phyloP scores from a whole-genome alignment of 2,797 vertebrate genomes.

The Phalanger gymnotis region DNA sequence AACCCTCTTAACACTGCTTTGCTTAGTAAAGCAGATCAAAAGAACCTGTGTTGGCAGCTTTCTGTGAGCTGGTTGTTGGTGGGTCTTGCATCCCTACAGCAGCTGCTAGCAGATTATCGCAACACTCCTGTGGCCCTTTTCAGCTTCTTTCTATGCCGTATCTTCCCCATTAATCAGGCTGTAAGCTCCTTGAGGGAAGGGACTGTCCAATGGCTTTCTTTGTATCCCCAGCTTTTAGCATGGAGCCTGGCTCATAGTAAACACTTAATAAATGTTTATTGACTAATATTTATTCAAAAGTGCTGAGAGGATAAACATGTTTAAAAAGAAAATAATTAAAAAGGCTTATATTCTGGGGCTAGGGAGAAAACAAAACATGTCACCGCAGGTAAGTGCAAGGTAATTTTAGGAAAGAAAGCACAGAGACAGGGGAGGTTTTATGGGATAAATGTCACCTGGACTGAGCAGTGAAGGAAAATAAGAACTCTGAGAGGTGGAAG shows the following conservation, averaged over 20 bases:
- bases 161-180: background rate
- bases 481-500: background rate
- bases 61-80: too few species aligned
- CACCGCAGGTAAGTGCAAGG: background rate
- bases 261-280: background rate
- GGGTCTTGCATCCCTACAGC: too few species aligned
- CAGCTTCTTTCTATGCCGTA: background rate
- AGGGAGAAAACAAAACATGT: background rate
- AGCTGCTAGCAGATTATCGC: too few species aligned
- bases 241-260: background rate
- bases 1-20: too few species aligned
- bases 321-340: background rate
- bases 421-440: background rate
- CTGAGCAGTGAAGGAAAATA: background rate
- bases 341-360: background rate
- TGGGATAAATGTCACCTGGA: background rate
- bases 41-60: too few species aligned
- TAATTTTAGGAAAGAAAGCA: background rate
- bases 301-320: background rate
- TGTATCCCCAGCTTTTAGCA: background rate
- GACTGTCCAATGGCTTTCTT: background rate
- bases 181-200: background rate
- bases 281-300: background rate
- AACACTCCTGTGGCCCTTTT: too few species aligned
- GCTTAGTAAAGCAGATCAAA: too few species aligned